Base-by-base conservation (phyloP, 2,113 vertebrate species). In the Megaceryle torquata region DNA sequence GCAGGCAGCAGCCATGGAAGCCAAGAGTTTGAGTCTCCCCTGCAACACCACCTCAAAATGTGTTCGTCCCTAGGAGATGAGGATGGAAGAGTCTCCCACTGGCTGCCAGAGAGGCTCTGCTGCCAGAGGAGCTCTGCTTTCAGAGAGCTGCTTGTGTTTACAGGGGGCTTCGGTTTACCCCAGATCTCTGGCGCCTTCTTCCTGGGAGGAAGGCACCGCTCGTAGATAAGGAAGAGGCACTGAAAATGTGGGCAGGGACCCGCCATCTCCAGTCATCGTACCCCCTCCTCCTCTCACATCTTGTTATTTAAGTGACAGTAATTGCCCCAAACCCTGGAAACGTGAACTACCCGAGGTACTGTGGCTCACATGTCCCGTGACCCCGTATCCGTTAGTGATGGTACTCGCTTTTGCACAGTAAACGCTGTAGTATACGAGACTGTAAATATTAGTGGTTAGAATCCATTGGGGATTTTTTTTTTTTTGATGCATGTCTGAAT, bases 371-470 rank as follows among this genome's bases (percentile, higher is more conserved):
- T 1, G 16, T 10, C 17, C 67, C 0, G 82, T 71, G 91, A 29
- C n/a, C 82, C 91, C n/a, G 6, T 86, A 48, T 82, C 81, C 61
- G 44, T 80, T 95, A 94, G 95, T 13, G 39, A 96, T 41, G 97
- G 97, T 97, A 97, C 97, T 96, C 96, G 95, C 92, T 95, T 95
- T 96, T 96, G 97, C 94, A 95, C 96, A 96, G 97, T 48, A 91
- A 95, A 96, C 88, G 93, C 94, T 96, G 96, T 97, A 97, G 97
- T 79, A 91, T 95, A 94, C 5, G 4, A 82, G 93, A 95, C 92
- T 96, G 97, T 98, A 98, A 84, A 97, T 97, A 97, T 19, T 94
- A 96, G 95, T 41, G 29, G 89, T 74, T 97, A 96, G 94, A 89
- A 68, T 63, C 93, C 91, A 13, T 33, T 35, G 88, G n/a, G 64